Base-by-base conservation (phyloP, 2,888 invertebrate genomes). In the Ichneumoninae sp. region DNA sequence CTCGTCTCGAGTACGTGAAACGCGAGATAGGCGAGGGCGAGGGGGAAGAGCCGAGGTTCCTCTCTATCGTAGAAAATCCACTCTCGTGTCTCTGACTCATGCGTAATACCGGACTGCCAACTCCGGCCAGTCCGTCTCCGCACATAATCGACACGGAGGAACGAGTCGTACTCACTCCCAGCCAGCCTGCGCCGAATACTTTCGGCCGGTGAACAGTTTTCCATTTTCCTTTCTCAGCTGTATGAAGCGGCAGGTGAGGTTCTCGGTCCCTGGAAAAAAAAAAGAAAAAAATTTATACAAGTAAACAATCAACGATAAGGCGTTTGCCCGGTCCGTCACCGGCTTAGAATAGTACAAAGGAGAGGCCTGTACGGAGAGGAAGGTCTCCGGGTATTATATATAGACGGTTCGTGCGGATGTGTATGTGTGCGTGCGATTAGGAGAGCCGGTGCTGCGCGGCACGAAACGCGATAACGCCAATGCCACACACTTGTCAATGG, bases 161-260 rank as follows among this genome's bases (percentile, higher is more conserved):
- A 60, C 26, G 60, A 7, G 19, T 10, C n/a, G 83, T 89, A 89
- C 89, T 89, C 81, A 89, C 89, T 90, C 90, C 90, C 89, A 89
- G 44, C 90, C 89, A 77, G 89, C 88, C 63, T 91, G 92, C 7
- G 92, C 91, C 40, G 92, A 91, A 87, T 91, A 92, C 89, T 91
- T 92, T 83, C 91, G 89, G 36, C 91, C 91, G 66, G 91, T 91
- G 88, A 92, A 92, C 82, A 92, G 88, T 86, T 90, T 91, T 85
- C 91, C 90, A 87, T 92, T 92, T 86, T 92, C 92, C 86, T 90
- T 90, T 81, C 90, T 88, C 54, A 91, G 88, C 87, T 91, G 91
- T 83, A 92, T 92, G 82, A 92, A 92, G 40, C 90, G 89, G 76
- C 90, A 90, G 83, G 92, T 92, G 86, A 92, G 91, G 82, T 89